A percentile compares a stretch with the other conserved stretches of the same genome.
Evolutionary conservation across 2,113 vertebrate species (phyloP).

Genomic region (Gnathonemus longibarbis): DNA sequence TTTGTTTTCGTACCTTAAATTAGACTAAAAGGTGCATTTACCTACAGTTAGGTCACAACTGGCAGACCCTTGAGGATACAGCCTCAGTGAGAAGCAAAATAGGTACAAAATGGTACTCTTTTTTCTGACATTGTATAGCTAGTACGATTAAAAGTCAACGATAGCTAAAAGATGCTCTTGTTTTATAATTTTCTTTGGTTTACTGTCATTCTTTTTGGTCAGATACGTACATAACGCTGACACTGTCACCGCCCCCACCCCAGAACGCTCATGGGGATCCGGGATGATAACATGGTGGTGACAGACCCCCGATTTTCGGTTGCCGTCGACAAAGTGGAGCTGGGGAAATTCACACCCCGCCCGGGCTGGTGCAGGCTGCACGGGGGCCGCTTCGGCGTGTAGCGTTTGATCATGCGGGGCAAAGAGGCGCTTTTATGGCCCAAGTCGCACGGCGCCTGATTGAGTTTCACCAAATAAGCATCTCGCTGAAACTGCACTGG

Average conservation of each 20-base stretch:
- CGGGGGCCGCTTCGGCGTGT: not conserved
- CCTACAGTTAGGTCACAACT: not conserved
- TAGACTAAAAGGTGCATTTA: not conserved
- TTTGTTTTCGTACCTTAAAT: not conserved
- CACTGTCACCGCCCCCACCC: not conserved
- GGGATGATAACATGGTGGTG: not conserved
- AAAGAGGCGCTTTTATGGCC: not conserved
- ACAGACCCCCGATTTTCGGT: not conserved
- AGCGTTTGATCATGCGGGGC: not conserved
- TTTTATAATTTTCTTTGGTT: not conserved
- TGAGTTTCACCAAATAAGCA: not conserved
- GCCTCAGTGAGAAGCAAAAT: no score
- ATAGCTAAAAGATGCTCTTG: not conserved
- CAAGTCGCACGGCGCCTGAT: not conserved
- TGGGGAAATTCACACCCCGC: constrained; percentile 7
- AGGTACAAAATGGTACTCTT: not conserved
- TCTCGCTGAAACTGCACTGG: not conserved
- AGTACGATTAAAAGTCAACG: not conserved
- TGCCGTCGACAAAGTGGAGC: not conserved
- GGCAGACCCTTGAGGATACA: no score
- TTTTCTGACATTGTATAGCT: not conserved
- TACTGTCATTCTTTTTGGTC: not conserved
- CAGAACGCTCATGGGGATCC: not conserved
- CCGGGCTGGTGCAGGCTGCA: not conserved
- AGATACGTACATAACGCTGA: not conserved